Evolutionary conservation across 2,888 invertebrate genomes (phyloP), one percentile per base, ranked within the genome.

Genomic region (Andrena haemorrhoa): DNA sequence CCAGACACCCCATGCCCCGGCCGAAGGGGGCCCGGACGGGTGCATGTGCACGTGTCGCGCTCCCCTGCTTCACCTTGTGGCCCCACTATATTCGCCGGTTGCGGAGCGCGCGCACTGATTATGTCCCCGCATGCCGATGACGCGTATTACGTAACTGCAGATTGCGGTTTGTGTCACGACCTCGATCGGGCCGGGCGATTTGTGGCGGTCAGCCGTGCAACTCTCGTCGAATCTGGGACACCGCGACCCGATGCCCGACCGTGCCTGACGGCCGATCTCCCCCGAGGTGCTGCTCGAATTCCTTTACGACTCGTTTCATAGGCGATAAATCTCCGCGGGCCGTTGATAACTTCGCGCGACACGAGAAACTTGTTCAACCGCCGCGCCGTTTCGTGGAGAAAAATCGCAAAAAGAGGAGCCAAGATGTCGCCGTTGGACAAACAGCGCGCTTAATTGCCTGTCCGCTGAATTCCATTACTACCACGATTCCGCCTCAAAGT

Each of bases 131-230:
- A 75, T 79, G 81, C 79, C 83, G 78, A 79, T 76, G 83, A 85
- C 83, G 85, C 83, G 85, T 74, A 79, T 85, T 88, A 79, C 86
- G 86, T 83, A 88, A 88, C 82, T 88, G 83, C 78, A 85, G 85
- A 83, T 79, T 80, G 87, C 80, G 79, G 85, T 83, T 79, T 75
- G 77, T 69, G 79, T 80, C 72, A 75, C 82, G 82, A 83, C 86
- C 88, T 76, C 81, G 82, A 77, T 86, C 77, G 66, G n/a, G 69
- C 79, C 75, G 65, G 20, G 65, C 79, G 78, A 86, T 83, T 84
- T 73, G 78, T 79, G 49, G 75, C 69, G 72, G 75, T 60, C 79
- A 35, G 83, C 53, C 41, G 23, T 49, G 78, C 41, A 16, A 41
- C 41, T 31, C 47, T 16, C 33, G 68, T 79, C 71, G 51, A 75